Evolutionary conservation across 2,888 invertebrate genomes (phyloP), one percentile per base, ranked within the genome.

Genomic region (Stenolophus ochropezus): DNA sequence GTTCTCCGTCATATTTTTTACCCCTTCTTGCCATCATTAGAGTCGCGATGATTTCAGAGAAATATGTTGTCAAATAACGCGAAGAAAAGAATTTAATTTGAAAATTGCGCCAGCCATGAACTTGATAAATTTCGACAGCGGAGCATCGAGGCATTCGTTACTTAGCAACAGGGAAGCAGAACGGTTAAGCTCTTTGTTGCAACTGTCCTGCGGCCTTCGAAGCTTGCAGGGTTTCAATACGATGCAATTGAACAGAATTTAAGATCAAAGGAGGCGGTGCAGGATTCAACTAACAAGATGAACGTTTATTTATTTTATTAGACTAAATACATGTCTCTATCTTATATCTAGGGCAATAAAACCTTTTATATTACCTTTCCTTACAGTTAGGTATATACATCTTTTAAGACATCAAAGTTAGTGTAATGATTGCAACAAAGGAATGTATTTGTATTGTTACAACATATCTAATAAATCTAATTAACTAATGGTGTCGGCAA

Each of bases 81-180:
- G 71, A 69, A 79, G 53, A 65, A 76, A 73, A 65, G 65, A 79
- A 79, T 71, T 79, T 79, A 79, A 79, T 79, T 79, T 71, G 69
- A 71, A 65, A 77, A 77, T 77, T 77, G 51, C 69, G 71, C 51
- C 71, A 65, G 53, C 71, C 79, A 71, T 79, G 71, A 79, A 79
- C 79, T 71, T 79, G 79, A 79, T 71, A 79, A 69, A 79, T 79
- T 79, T 69, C 71, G 71, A 79, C 53, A 71, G 79, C 18, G n/a
- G 79, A 79, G 56, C 20, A 53, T 21, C 53, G 56, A 11, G 56
- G 20, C 56, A 56, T 56, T 56, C 56, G 56, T 56, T 56, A 56
- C 56, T 56, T 56, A 53, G 51, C 51, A 53, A 53, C 51, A 53
- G 5, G 18, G 16, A 53, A 18, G 16, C 51, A 18, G 14, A 20